These are phyloP conservation scores for Sebastes nivosus DNA, from an alignment of 2,797 vertebrate genomes.

Conservation along the genomic window DNA sequence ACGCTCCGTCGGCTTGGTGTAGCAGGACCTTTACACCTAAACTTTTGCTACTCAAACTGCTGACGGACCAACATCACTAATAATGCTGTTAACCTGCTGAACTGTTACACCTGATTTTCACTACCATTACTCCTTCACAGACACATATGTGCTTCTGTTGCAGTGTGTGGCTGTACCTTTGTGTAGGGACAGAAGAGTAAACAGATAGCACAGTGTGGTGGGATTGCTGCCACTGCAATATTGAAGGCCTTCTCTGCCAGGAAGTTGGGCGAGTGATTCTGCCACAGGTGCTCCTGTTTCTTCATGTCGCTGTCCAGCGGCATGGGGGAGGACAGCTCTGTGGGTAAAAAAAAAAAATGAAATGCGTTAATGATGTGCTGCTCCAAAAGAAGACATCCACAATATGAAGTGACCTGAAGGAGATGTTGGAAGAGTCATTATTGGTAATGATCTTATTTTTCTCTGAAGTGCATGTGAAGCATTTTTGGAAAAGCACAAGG, in stretches of 20 bases:
- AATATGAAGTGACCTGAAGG: not conserved
- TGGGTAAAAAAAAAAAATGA: not conserved
- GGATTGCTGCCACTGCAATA: constrained; percentile 84
- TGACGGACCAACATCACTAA: not conserved
- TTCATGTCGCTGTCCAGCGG: constrained; percentile 85
- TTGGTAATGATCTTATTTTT: not conserved
- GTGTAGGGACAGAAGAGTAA: constrained; percentile 92
- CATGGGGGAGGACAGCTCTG: constrained; percentile 86
- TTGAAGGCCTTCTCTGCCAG: constrained; percentile 92
- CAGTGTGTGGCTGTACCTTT: constrained; percentile 81
- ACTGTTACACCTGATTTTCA: not conserved
- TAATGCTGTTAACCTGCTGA: not conserved
- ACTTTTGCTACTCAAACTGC: not conserved
- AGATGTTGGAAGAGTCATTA: not conserved
- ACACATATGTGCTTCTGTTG: not conserved
- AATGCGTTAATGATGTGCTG: not conserved
- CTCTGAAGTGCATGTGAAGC: constrained; percentile 13
- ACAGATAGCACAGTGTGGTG: constrained; percentile 94
- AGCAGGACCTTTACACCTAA: not conserved
- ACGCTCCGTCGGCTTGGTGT: too few species aligned
- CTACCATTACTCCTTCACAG: not conserved
- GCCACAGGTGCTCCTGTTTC: constrained; percentile 90
- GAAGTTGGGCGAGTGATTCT: constrained; percentile 88
- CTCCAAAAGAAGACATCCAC: not conserved
- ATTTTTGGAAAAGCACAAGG: constrained; percentile 28